Evolutionary conservation across 2,113 vertebrate species (phyloP), one percentile per base, ranked within the genome.

Genomic region (Lucifuga dentata): DNA sequence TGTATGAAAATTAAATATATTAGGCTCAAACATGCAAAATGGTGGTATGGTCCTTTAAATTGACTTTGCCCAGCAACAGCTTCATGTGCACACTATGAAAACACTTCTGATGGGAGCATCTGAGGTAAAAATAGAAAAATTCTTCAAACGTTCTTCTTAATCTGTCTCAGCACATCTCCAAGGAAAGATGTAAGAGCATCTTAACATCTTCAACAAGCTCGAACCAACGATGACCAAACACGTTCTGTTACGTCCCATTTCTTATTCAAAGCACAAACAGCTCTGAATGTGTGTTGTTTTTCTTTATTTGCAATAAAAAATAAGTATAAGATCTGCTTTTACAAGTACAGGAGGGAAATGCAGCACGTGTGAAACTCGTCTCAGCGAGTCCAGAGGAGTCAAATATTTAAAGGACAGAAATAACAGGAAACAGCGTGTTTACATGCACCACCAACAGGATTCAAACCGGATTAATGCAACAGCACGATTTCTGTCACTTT

Each of bases 241-340:
- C n/a, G n/a, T n/a, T n/a, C 26, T 7, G 26, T 29, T 7, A 29
- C 26, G 26, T 29, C 26, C 26, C 26, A 29, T 29, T 29, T 29
- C 7, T 5, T 29, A 29, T 5, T 58, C 9, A 3, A 51, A 8
- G n/a, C 0, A 16, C 33, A 62, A 12, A 29, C 51, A 7, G 3
- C 5, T 45, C 4, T 61, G 11, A 46, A 72, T 36, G 51, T 51
- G n/a, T 64, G 21, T 50, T 29, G 36, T 64, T 61, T 77, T 60
- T 49, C 41, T 90, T 88, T 86, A 88, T 90, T 90, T 82, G 71
- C 76, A 53, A 88, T 91, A 87, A 82, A 90, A 90, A 90, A 89
- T 73, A 81, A 73, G 66, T 90, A 78, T 36, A 89, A 87, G 78
- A 83, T 50, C 73, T 86, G 77, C 82, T 77, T 85, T 82, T 81